Evolutionary conservation across 2,797 vertebrate genomes (phyloP).

Genomic region (Poeciliopsis paucimaculata): DNA sequence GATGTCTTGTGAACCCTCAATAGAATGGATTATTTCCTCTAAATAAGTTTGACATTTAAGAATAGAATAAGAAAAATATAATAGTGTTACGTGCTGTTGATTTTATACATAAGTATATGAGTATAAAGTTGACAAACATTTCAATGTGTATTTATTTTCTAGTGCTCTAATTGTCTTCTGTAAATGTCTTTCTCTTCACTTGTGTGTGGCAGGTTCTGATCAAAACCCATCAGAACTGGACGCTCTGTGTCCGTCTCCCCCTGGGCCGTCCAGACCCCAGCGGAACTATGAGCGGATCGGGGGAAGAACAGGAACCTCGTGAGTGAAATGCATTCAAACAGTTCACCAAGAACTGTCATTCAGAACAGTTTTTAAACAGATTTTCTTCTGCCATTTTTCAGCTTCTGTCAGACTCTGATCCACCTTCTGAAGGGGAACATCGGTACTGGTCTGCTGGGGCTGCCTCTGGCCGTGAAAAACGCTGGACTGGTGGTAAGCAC

Average conservation of each 20-base stretch:
- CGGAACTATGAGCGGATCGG: conserved; percentile 80
- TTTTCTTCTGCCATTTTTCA: conserved; percentile 45
- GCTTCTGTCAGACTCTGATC: conserved; percentile 93
- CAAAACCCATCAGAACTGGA: conserved; percentile 76
- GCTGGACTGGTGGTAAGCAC: conserved; percentile 90
- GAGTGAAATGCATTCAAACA: conserved; percentile 36
- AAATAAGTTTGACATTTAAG: neutral
- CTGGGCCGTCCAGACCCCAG: conserved; percentile 69
- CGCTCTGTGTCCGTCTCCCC: conserved; percentile 68
- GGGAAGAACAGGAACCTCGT: conserved; percentile 78
- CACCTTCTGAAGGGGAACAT: conserved; percentile 96
- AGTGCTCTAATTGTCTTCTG: neutral
- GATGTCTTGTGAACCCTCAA: neutral
- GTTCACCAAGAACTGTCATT: neutral
- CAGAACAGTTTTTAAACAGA: neutral
- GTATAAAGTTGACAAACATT: neutral
- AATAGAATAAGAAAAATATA: neutral
- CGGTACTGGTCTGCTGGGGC: conserved; percentile 93
- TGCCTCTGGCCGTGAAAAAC: conserved; percentile 95
- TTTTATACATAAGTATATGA: neutral
- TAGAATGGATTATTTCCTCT: neutral
- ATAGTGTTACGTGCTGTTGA: neutral
- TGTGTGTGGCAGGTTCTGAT: conserved; percentile 58
- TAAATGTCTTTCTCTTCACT: neutral
- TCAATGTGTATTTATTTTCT: neutral